These are phyloP conservation scores for Erpobdella octoculata DNA, from an alignment of 2,888 invertebrate species.

Conservation along the genomic window DNA sequence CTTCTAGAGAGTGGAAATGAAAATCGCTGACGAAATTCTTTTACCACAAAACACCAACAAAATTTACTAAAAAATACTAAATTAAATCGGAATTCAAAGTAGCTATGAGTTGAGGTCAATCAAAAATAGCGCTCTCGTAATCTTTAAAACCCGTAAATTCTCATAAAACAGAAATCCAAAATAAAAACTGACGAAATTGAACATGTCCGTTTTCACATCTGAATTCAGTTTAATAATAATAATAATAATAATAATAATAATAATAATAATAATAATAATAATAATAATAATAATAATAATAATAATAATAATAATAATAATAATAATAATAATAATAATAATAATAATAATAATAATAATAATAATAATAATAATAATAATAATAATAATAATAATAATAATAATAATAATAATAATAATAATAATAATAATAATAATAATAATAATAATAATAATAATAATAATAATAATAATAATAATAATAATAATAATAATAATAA, in stretches of 20 bases:
- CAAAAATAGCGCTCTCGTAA: too few species aligned
- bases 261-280: neutral
- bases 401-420: neutral
- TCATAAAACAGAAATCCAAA: too few species aligned
- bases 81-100: too few species aligned
- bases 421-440: neutral
- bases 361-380: neutral
- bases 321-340: neutral
- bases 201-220: too few species aligned
- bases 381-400: neutral
- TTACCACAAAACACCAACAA: too few species aligned
- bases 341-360: neutral
- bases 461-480: neutral
- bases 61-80: too few species aligned
- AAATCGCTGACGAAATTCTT: too few species aligned
- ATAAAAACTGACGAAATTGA: too few species aligned
- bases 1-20: too few species aligned
- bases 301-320: neutral
- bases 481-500: neutral
- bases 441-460: neutral
- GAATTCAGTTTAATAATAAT: neutral
- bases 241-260: neutral
- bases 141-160: too few species aligned
- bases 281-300: neutral
- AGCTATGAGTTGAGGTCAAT: too few species aligned